Conservation (phyloP, 2,888 invertebrate species). For the Cosmopolites sordidus region DNA sequence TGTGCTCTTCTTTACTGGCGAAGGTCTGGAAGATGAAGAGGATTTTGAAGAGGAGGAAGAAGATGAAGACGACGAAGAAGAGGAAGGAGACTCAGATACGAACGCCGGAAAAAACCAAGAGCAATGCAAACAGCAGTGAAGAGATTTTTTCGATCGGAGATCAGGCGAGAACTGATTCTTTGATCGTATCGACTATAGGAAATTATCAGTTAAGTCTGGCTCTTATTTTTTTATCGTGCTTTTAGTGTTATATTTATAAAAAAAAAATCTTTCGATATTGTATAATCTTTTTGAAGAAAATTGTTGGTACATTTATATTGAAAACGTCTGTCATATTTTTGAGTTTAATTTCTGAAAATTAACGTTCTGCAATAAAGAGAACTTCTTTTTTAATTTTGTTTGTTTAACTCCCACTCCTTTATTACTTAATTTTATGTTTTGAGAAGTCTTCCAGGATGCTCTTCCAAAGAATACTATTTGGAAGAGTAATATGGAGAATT, state of each 20-base stretch:
- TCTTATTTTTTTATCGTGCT: constrained; percentile 17
- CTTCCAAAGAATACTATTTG: too few species aligned
- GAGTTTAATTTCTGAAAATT: not conserved
- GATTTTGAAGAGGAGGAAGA: constrained; percentile 76
- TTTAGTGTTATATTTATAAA: constrained; percentile 13
- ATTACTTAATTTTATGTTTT: too few species aligned
- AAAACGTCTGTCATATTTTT: not conserved
- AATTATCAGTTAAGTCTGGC: constrained; percentile 16
- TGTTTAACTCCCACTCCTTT: not conserved
- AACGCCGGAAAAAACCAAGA: constrained; percentile 36
- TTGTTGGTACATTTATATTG: constrained; percentile 15
- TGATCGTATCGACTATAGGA: not conserved
- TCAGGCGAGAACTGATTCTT: too few species aligned
- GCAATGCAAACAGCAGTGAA: constrained; percentile 46
- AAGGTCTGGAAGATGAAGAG: constrained; percentile 69
- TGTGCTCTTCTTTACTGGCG: constrained; percentile 93
- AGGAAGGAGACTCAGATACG: constrained; percentile 54
- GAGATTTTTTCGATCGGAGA: too few species aligned
- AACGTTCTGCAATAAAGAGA: constrained; percentile 6
- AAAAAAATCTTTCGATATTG: constrained; percentile 4
- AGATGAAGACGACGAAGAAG: constrained; percentile 62
- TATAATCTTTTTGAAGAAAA: constrained; percentile 4
- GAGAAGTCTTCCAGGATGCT: too few species aligned
- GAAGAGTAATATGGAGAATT: too few species aligned
- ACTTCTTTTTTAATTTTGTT: constrained; percentile 7